Conservation (phyloP, 30 jellyfish, hydroid and myxozoan genomes). For the Aurelia aurita complex sp. Pacific region DNA sequence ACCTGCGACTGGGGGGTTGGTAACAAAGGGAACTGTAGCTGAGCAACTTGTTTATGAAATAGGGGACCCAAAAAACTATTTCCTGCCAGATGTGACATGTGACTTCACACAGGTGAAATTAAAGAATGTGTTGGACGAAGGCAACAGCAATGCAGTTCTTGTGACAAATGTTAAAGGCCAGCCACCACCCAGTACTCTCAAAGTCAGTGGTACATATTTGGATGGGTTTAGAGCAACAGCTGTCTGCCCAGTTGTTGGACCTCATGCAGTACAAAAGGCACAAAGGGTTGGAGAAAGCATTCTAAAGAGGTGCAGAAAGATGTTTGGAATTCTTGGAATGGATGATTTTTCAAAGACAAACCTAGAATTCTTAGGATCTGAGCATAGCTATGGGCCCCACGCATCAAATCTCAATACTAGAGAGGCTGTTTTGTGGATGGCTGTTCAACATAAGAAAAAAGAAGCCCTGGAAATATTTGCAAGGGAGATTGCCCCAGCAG, state of each 20-base stretch:
- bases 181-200: conserved; percentile 66
- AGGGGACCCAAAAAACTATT: conserved; percentile 86
- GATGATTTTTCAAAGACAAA: conserved; percentile 43
- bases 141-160: conserved; percentile 55
- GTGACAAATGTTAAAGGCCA: conserved; percentile 74
- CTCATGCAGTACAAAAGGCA: conserved; percentile 88
- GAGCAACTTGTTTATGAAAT: conserved; percentile 94
- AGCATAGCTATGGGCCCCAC: conserved; percentile 59
- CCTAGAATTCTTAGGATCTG: conserved; percentile 56
- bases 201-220: conserved; percentile 89
- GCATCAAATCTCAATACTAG: conserved; percentile 49
- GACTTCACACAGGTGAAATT: conserved; percentile 67
- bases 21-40: conserved; percentile 75
- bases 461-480: conserved; percentile 88
- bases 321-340: conserved; percentile 36
- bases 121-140: conserved; percentile 41
- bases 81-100: conserved; percentile 89
- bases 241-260: conserved; percentile 93
- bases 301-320: conserved; percentile 56
- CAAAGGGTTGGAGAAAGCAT: conserved; percentile 87
- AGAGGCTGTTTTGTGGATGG: conserved; percentile 90
- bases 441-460: conserved; percentile 77
- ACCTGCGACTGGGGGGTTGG: conserved; percentile 87
- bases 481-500: conserved; percentile 97
- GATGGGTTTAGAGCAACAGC: conserved; percentile 94